Evolutionary conservation across 2,797 vertebrate genomes (phyloP).

Genomic region (Myiothlypis coronata): DNA sequence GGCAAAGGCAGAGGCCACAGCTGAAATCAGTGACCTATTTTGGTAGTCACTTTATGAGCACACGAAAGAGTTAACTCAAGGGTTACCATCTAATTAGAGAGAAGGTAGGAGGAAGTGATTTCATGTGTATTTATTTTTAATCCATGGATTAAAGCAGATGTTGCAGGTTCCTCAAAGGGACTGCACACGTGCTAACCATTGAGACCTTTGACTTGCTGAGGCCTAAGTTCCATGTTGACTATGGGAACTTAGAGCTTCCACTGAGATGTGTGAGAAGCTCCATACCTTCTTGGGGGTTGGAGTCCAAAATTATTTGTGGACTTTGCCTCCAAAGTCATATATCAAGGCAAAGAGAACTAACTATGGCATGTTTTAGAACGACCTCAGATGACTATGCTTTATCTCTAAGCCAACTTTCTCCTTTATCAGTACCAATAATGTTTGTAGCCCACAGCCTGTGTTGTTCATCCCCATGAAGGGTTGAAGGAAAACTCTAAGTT

Average conservation of each 20-base stretch:
- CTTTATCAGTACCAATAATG: background rate
- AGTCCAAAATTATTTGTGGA: background rate
- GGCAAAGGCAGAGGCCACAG: background rate
- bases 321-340: background rate
- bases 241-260: background rate
- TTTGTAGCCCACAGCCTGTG: fast-evolving
- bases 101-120: background rate
- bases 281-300: background rate
- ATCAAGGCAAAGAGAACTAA: background rate
- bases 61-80: background rate
- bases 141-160: background rate
- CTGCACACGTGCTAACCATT: background rate
- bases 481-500: background rate
- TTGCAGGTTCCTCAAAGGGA: background rate
- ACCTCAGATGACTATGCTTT: background rate
- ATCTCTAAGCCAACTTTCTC: background rate
- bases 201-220: background rate
- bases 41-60: background rate
- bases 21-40: background rate
- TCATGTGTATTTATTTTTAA: background rate
- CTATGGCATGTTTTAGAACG: background rate
- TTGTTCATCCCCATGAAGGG: background rate
- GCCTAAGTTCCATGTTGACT: background rate
- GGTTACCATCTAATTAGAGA: background rate
- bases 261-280: background rate